These are phyloP conservation scores for Lottia scabra DNA, from an alignment of 2,888 invertebrate species.

Conservation along the genomic window DNA sequence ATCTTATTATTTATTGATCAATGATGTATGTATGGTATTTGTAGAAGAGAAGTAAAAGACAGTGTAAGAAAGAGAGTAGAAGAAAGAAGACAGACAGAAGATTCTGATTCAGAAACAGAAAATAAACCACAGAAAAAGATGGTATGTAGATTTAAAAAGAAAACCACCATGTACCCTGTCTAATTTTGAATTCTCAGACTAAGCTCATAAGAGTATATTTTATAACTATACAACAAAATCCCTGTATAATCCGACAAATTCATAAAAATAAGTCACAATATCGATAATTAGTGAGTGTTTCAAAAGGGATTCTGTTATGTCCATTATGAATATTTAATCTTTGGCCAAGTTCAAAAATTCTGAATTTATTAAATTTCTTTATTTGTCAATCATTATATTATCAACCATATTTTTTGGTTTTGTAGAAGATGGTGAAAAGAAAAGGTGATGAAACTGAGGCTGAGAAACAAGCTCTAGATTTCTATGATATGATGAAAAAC, in stretches of 20 bases:
- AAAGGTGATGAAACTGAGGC: constrained; percentile 53
- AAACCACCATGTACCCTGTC: too few species aligned
- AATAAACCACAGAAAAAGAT: not conserved
- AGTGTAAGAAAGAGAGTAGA: not conserved
- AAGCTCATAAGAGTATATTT: too few species aligned
- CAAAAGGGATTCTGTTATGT: too few species aligned
- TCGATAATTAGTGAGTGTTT: too few species aligned
- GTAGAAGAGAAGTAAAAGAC: not conserved
- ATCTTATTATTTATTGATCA: too few species aligned
- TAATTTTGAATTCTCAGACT: too few species aligned
- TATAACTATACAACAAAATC: too few species aligned
- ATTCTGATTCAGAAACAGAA: not conserved
- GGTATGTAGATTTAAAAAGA: not conserved
- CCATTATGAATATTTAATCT: too few species aligned
- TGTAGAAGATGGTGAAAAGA: constrained; percentile 26
- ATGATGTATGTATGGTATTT: not conserved
- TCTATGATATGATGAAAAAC: constrained; percentile 57
- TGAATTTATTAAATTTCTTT: too few species aligned
- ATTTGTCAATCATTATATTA: too few species aligned
- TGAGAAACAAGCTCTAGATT: constrained; percentile 57
- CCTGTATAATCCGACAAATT: too few species aligned
- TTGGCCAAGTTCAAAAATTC: not conserved
- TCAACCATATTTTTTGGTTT: not conserved
- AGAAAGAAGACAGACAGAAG: not conserved
- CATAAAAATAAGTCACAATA: too few species aligned